These are phyloP conservation scores for Callithrix jacchus DNA, from an alignment of 2,113 vertebrate genomes.

Conservation along the genomic window DNA sequence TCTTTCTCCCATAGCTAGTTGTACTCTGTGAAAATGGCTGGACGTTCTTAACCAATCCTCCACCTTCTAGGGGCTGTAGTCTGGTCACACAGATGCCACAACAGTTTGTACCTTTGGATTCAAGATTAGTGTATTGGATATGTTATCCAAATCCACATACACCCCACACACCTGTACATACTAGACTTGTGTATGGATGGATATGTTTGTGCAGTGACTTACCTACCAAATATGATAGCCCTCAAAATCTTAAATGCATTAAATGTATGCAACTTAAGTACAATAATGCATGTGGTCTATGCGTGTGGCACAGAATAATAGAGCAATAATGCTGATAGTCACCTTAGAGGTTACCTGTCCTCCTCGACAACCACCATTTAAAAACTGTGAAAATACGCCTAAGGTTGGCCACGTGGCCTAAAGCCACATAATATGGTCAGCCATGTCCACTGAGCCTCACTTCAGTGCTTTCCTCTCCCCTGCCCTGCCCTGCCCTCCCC, in stretches of 20 bases:
- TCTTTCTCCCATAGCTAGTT: neutral
- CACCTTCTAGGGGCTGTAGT: too few species aligned
- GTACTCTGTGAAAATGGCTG: neutral
- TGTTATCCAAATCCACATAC: neutral
- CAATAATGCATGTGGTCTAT: neutral
- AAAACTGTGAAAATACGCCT: neutral
- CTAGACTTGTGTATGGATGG: neutral
- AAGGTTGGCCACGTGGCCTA: neutral
- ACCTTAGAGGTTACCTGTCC: neutral
- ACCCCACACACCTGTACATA: rapidly evolving
- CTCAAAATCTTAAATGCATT: neutral
- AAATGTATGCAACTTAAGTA: neutral
- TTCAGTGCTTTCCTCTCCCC: neutral
- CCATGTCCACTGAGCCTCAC: rapidly evolving
- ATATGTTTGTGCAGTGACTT: neutral
- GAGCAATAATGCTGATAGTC: neutral
- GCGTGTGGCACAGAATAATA: neutral
- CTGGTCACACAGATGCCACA: neutral
- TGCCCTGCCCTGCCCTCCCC: too few species aligned
- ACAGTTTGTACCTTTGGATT: neutral
- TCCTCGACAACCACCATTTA: neutral
- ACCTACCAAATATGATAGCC: neutral
- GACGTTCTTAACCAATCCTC: neutral
- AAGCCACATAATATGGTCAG: neutral
- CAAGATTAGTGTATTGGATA: neutral